Evolutionary conservation across 1,140 invertebrate genomes (phyloP), one percentile per base, ranked within the genome.

Genomic region (Apolygus lucorum): DNA sequence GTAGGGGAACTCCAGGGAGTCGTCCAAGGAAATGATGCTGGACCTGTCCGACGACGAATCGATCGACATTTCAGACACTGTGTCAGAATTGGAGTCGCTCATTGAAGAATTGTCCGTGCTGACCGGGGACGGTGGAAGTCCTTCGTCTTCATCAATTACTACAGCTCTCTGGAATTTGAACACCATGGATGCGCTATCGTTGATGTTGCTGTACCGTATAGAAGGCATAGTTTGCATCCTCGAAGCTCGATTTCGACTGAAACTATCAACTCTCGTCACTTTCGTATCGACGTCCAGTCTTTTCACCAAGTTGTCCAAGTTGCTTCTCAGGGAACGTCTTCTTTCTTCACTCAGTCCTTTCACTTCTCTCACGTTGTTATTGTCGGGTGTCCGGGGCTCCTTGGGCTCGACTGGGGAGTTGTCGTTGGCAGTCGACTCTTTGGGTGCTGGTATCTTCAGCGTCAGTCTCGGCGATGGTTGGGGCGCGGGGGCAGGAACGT

Each of bases 11-110:
- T 83, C 82, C 2, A 82, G 70, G 0, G 81, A 81, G 65, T 84
- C 82, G 70, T 84, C 83, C 28, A 83, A 79, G 28, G 84, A 84
- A 49, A 78, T 76, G 62, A 84, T 83, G 71, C 82, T 83, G 67
- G 82, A 84, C 2, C 83, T 78, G 71, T 84, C 83, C 72, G 82
- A 83, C 27, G 81, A 81, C 14, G 82, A 84, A 72, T 84, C 83
- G 13, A 82, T 82, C 0, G 83, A 84, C 72, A 84, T 83, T 71
- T 84, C 83, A 17, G 82, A 83, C 2, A 84, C 79, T 2, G 81
- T 82, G 69, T 84, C 83, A 62, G 82, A 83, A 62, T 80, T 81
- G 52, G 80, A 81, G 73, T 84, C 82, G 72, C 79, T 81, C 29
- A 81, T 81, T 17, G 81, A 82, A 21, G 76, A 76, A 34, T 74